These are phyloP conservation scores for Xyrauchen texanus DNA, from an alignment of 2,113 vertebrate species.

Conservation along the genomic window DNA sequence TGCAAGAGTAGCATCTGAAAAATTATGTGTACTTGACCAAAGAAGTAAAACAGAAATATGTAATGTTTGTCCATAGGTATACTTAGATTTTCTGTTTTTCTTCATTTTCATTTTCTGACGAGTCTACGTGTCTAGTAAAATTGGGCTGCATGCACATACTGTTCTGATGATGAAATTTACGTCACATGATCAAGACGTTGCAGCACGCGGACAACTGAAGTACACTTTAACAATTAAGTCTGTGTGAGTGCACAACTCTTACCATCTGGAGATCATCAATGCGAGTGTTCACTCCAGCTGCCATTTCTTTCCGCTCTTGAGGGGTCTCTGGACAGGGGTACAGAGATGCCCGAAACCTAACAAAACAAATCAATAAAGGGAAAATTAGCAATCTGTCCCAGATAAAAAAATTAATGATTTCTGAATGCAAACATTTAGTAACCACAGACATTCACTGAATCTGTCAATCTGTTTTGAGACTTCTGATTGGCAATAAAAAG, in stretches of 20 bases:
- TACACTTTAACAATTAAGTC: not conserved
- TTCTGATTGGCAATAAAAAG: too few species aligned
- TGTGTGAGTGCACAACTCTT: constrained; percentile 49
- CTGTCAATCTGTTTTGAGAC: not conserved
- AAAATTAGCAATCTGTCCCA: not conserved
- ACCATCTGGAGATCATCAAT: constrained; percentile 99
- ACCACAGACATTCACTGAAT: not conserved
- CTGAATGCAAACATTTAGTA: not conserved
- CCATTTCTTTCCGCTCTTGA: constrained; percentile 96
- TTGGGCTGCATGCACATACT: too few species aligned
- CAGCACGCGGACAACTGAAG: too few species aligned
- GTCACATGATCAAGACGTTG: too few species aligned
- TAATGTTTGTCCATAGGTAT: too few species aligned
- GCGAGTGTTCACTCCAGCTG: constrained; percentile 91
- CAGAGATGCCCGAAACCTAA: constrained; percentile 92
- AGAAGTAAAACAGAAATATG: too few species aligned
- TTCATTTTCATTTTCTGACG: too few species aligned
- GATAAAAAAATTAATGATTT: not conserved
- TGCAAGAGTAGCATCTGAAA: too few species aligned
- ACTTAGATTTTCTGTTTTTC: too few species aligned
- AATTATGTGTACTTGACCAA: too few species aligned
- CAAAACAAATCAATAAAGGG: not conserved
- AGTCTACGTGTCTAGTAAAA: too few species aligned
- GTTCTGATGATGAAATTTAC: too few species aligned
- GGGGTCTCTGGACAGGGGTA: constrained; percentile 97